Conservation (phyloP, 1,140 invertebrate species). For the Drosophila pruinosa region DNA sequence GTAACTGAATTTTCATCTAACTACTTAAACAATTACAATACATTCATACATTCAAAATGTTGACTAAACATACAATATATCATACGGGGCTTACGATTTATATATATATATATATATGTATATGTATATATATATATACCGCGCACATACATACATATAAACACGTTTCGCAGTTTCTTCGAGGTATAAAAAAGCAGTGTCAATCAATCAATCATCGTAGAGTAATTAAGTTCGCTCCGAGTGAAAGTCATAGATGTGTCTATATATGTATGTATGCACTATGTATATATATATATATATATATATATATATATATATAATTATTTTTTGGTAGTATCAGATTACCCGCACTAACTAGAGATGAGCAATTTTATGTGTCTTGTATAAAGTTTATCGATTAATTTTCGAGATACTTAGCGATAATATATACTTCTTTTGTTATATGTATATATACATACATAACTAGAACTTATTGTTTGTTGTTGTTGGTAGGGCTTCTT, state of each 20-base stretch:
- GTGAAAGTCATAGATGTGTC: background rate
- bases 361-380: constrained; percentile 30
- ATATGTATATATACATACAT: constrained; percentile 18
- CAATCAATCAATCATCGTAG: background rate
- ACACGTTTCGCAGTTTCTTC: constrained; percentile 26
- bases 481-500: constrained; percentile 22
- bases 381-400: constrained; percentile 16
- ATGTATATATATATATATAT: background rate
- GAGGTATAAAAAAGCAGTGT: constrained; percentile 57
- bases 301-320: background rate
- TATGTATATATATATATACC: background rate
- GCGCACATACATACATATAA: constrained; percentile 25
- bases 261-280: constrained; percentile 1
- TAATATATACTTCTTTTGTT: background rate
- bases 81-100: background rate
- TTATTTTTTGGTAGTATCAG: constrained; percentile 11
- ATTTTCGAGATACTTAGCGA: constrained; percentile 11
- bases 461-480: constrained; percentile 13
- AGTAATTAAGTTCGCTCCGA: background rate
- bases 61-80: constrained; percentile 5
- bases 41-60: constrained; percentile 18
- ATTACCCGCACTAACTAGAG: constrained; percentile 18
- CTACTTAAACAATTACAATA: constrained; percentile 43
- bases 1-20: constrained; percentile 51
- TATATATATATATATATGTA: background rate